These are phyloP conservation scores for Zaprionus camerounensis DNA, from an alignment of 1,140 invertebrate genomes.

Conservation along the genomic window DNA sequence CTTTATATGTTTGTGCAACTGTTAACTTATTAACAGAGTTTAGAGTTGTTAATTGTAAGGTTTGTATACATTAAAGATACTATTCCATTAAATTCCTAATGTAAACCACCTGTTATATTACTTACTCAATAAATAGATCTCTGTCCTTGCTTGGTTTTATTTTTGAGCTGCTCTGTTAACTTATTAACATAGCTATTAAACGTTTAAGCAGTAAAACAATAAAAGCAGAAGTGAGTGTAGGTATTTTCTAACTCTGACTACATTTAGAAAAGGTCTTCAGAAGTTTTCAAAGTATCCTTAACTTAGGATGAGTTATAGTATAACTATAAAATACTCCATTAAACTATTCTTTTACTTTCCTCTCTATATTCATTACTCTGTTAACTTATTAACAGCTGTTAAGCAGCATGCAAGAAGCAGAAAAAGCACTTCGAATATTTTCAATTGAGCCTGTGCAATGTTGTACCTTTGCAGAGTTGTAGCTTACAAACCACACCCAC, in stretches of 20 bases:
- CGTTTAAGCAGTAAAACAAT: neutral
- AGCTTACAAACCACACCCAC: neutral
- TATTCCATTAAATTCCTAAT: too few relatives aligned
- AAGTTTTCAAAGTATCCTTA: too few relatives aligned
- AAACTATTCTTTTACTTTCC: neutral
- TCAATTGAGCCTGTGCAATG: neutral
- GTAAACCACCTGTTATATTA: too few relatives aligned
- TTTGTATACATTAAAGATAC: too few relatives aligned
- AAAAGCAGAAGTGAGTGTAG: too few relatives aligned
- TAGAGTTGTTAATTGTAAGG: too few relatives aligned
- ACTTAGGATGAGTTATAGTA: too few relatives aligned
- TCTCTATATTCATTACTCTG: neutral
- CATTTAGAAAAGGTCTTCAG: neutral
- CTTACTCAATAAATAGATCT: fast-evolving
- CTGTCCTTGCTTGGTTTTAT: too few relatives aligned
- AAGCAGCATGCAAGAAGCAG: neutral
- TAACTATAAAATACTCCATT: too few relatives aligned
- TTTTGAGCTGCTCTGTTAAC: neutral
- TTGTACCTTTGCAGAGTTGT: neutral
- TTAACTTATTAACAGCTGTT: neutral
- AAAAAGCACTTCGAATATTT: neutral
- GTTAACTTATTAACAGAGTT: too few relatives aligned
- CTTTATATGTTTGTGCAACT: too few relatives aligned
- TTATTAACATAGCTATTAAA: neutral
- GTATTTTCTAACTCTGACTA: neutral